Evolutionary conservation across 1,140 invertebrate genomes (phyloP), one percentile per base, ranked within the genome.

Genomic region (Drosophila funebris): DNA sequence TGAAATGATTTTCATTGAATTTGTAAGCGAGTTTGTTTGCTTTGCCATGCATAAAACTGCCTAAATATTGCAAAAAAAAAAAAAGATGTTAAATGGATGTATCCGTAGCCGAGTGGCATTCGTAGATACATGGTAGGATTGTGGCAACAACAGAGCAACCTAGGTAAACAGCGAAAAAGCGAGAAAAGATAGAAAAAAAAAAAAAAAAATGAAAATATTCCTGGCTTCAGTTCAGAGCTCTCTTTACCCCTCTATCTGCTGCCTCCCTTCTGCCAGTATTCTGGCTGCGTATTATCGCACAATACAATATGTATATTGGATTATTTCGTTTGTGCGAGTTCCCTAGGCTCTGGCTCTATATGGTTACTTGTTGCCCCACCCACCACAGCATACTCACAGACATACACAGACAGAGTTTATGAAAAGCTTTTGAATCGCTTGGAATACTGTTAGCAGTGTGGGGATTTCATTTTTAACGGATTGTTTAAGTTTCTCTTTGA

Each of bases 271-370:
- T 13, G n/a, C 29, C 39, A n/a, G n/a, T n/a, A n/a, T n/a, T 31
- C 18, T 14, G 43, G 66, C 58, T 37, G 36, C 37, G 48, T 81
- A 87, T 88, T 88, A 88, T 88, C 84, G 83, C 84, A 88, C 83
- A 88, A 88, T 88, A 79, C 83, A 88, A 88, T 83, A 88, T 88
- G 83, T 79, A 73, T 73, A 73, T 76, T 67, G 62, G 57, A 68
- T 67, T 76, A 68, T 88, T 82, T 72, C 78, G 78, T 88, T 78
- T 82, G 67, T 81, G 69, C 22, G 37, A 60, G 78, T 27, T 63
- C 77, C 54, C 76, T 68, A 61, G 68, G 63, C 29, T 44, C 11
- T 62, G 39, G 53, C 33, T 31, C 36, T 63, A 27, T 37, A 36
- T 37, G 66, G 11, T 37, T 44, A 36, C 48, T 48, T 50, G 43